Evolutionary conservation across 1,140 invertebrate genomes (phyloP), one percentile per base, ranked within the genome.

Genomic region (Bombus ignitus): DNA sequence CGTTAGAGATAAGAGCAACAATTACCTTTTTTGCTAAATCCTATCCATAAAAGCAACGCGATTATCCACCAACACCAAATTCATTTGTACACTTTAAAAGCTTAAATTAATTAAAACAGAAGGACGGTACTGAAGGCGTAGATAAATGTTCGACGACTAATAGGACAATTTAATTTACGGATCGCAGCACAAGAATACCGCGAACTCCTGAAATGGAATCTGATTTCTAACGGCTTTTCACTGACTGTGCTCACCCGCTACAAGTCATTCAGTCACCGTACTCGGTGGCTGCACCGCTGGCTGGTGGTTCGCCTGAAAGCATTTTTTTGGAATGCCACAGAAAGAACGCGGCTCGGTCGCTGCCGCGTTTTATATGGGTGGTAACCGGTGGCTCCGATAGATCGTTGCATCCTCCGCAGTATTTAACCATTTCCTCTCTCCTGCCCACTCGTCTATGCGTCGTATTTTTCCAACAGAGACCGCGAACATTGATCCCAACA

Each of bases 171-270:
- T 73, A 83, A 78, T 88, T 88, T 81, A 81, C 74, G 47, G 73
- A 78, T 73, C 62, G n/a, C 39, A 32, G 75, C 15, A 28, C 35
- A 37, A 59, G 57, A 35, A 65, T 86, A 83, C 87, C 73, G 68
- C 62, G 74, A 84, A 74, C 68, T 85, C 82, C 89, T 83, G 89
- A 93, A 93, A 93, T 87, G 90, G 90, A 92, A 89, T 92, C 88
- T 90, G 89, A 93, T 93, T 94, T 92, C 92, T 93, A 93, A 93
- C 92, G 88, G 89, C 88, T 88, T 93, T 91, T 92, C 87, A 87
- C 89, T 86, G 76, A 78, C 78, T 83, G 72, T 76, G 84, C 73
- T 77, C 80, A 73, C 62, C 84, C 71, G 71, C 57, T 73, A 8
- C 68, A 62, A 81, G 81, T 80, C 62, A 90, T 91, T 83, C 59